Evolutionary conservation across 2,888 invertebrate species (phyloP).

Genomic region (Melieria crassipennis): DNA sequence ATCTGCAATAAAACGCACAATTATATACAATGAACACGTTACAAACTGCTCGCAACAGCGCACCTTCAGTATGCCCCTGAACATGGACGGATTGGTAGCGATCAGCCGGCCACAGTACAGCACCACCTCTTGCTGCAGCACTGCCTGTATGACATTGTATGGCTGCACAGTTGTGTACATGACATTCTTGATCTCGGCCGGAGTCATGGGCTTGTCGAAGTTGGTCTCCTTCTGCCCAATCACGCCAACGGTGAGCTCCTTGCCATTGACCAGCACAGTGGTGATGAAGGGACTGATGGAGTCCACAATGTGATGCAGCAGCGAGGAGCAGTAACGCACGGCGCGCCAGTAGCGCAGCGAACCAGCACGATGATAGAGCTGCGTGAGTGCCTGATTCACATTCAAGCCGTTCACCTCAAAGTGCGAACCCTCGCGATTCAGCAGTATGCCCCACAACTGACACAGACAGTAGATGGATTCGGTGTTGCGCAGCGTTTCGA

Average conservation of each 20-base stretch:
- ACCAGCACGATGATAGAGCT: conserved; percentile 85
- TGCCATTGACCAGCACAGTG: conserved; percentile 95
- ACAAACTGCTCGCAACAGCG: conserved; percentile 28
- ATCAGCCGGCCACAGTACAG: conserved; percentile 94
- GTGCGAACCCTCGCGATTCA: conserved; percentile 82
- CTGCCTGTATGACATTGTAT: conserved; percentile 82
- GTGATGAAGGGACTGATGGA: conserved; percentile 99
- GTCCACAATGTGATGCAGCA: conserved; percentile 94
- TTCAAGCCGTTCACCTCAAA: conserved; percentile 75
- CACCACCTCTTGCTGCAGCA: conserved; percentile 81
- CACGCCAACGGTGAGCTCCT: conserved; percentile 94
- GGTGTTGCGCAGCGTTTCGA: conserved; percentile 75
- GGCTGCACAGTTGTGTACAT: conserved; percentile 91
- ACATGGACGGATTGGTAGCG: conserved; percentile 91
- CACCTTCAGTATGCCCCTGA: conserved; percentile 92
- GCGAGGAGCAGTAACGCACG: conserved; percentile 93
- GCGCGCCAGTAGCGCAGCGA: conserved; percentile 89
- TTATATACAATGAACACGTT: not conserved
- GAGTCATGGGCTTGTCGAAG: conserved; percentile 98
- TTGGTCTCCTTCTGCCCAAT: conserved; percentile 94
- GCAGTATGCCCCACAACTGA: conserved; percentile 84
- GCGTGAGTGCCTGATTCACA: conserved; percentile 76
- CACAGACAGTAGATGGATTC: conserved; percentile 82
- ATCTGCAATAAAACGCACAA: conserved; percentile 65
- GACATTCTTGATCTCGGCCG: conserved; percentile 91